Conservation (phyloP, 2,797 vertebrate genomes). For the Holocentrus rufus region DNA sequence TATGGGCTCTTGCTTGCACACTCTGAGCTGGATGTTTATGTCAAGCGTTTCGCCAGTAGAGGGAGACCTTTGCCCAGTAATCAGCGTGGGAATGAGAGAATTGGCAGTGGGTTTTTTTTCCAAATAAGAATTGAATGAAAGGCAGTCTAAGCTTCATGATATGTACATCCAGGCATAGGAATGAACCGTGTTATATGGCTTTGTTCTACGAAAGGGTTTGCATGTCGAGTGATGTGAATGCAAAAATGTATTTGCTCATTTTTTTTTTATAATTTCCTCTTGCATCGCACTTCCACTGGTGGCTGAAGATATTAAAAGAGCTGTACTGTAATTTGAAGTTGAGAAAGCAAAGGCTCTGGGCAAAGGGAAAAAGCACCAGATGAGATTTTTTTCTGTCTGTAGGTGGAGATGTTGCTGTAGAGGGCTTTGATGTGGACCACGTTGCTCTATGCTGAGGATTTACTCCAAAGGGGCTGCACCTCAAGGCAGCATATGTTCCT, state of each 20-base stretch:
- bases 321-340: neutral
- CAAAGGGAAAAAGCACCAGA: neutral
- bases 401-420: neutral
- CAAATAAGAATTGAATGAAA: neutral
- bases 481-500: neutral
- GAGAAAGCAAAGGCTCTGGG: neutral
- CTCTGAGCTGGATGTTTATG: neutral
- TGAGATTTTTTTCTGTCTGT: neutral
- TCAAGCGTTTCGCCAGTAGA: slow-evolving; percentile 57
- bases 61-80: slow-evolving; percentile 61
- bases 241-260: neutral
- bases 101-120: neutral
- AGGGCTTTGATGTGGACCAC: neutral
- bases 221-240: neutral
- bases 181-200: neutral
- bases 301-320: neutral
- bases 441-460: neutral
- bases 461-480: neutral
- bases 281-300: neutral
- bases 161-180: neutral
- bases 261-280: too few species aligned
- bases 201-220: neutral
- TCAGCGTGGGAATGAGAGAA: neutral
- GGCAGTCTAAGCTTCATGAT: neutral
- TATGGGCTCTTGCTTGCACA: neutral